Base-by-base conservation (phyloP, 2,888 invertebrate species). In the Arrhopalites spinosus region DNA sequence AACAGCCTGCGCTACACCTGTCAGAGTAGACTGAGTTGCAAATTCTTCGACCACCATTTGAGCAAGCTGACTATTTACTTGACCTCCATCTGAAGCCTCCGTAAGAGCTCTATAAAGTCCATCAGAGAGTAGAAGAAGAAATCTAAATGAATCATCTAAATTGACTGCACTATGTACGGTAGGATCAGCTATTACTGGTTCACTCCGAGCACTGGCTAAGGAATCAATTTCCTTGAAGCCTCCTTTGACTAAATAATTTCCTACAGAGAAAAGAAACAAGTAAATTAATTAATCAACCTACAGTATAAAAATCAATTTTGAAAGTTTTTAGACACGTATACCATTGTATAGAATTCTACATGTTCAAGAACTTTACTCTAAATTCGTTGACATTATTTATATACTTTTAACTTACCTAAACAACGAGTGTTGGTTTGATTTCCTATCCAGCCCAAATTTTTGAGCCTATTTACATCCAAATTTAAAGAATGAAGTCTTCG, bases 391-490 rank as follows among this genome's bases (percentile, higher is more conserved):
- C n/a, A n/a, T n/a, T n/a, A n/a, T n/a, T n/a, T n/a, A n/a, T n/a
- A n/a, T n/a, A n/a, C n/a, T 36, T 7, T 36, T 20, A n/a, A 53
- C 53, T 53, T 23, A 53, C 53, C 95, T 15, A 96, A 87, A 83
- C 95, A 95, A 17, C 96, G 87, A 0, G 95, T 95, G 83, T 92
- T 92, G 56, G 91, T 89, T 85, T 92, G 92, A 84, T 93, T 93
- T 63, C 93, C 93, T 20, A 94, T 86, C 20, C 84, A 84, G 89
- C 91, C 79, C 11, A 72, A 89, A 84, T 90, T 89, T 82, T 90
- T 88, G 29, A 94, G 86, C 81, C 89, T 90, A 78, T 91, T 89
- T 0, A 90, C 87, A 83, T 93, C 90, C 8, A 96, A 85, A 0
- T 93, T 93, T 45, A 95, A 86, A 79, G 91, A 91, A 2, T 90